phyloP scores from a whole-genome alignment of 2,113 vertebrate genomes.

The Calcarius ornatus region DNA sequence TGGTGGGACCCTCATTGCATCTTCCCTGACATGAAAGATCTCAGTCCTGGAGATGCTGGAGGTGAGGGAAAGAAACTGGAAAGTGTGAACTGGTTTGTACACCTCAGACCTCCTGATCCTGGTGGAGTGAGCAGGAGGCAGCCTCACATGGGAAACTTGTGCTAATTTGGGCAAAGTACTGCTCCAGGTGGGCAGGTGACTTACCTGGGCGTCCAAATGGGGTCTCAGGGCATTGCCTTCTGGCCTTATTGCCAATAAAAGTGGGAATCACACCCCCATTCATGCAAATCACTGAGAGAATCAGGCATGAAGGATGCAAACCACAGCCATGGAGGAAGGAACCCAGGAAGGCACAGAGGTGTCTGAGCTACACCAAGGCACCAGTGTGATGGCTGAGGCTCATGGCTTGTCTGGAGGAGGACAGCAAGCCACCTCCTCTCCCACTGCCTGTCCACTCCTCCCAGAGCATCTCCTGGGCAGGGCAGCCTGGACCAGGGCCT shows the following conservation, averaged over 20 bases:
- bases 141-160: background rate
- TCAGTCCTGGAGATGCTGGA: background rate
- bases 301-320: background rate
- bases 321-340: background rate
- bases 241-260: background rate
- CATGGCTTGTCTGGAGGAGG: background rate
- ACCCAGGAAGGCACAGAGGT: background rate
- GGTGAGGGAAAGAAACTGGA: background rate
- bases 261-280: background rate
- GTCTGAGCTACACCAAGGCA: background rate
- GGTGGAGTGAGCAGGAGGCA: background rate
- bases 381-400: background rate
- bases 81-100: background rate
- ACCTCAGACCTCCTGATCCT: background rate
- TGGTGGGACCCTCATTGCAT: background rate
- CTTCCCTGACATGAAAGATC: background rate
- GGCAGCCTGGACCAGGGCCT: background rate
- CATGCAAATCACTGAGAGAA: background rate
- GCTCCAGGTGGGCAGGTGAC: background rate
- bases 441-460: background rate
- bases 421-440: background rate
- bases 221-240: background rate
- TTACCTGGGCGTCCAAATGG: background rate
- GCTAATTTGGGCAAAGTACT: background rate
- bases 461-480: background rate